A percentile compares a stretch with the other conserved stretches of the same genome.
phyloP scores from a whole-genome alignment of 2,797 vertebrate genomes.

The Macropodus opercularis region DNA sequence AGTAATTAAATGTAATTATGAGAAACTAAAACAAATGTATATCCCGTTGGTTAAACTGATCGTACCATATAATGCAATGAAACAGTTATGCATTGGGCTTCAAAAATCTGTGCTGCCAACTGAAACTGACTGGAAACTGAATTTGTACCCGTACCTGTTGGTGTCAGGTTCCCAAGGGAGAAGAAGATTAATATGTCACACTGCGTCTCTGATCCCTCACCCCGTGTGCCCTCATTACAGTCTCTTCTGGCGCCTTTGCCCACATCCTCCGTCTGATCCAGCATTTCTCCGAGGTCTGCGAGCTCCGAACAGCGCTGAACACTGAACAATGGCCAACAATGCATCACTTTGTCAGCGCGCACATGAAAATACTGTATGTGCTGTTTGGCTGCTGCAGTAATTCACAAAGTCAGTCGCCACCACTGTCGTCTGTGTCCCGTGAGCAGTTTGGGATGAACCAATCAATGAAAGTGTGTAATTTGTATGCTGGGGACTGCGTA shows the following conservation, averaged over 20 bases:
- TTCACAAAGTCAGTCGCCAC: constrained; percentile 1
- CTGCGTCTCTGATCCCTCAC: constrained; percentile 65
- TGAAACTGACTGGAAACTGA: constrained; percentile 47
- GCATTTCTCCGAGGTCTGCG: constrained; percentile 37
- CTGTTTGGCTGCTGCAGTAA: no score
- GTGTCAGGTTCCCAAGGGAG: constrained; percentile 60
- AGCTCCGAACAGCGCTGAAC: constrained; percentile 7
- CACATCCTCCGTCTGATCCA: constrained; percentile 34
- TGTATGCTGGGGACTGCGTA: constrained; percentile 29
- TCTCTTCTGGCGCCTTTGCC: constrained; percentile 41
- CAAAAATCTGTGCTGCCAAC: constrained; percentile 38
- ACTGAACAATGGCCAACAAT: constrained; percentile 17
- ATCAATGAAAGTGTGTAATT: constrained; percentile 18
- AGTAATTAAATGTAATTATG: no score
- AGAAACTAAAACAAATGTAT: no score
- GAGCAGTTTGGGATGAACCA: constrained; percentile 43
- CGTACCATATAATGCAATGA: no score
- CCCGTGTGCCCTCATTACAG: constrained; percentile 47
- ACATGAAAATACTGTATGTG: no score
- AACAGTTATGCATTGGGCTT: no score
- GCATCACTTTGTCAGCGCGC: constrained; percentile 23
- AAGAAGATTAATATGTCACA: constrained; percentile 71
- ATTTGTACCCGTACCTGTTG: constrained; percentile 66
- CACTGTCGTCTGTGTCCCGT: constrained; percentile 21
- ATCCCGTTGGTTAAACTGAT: no score